Evolutionary conservation across 2,888 invertebrate genomes (phyloP).

Genomic region (Trichopria drosophilae): DNA sequence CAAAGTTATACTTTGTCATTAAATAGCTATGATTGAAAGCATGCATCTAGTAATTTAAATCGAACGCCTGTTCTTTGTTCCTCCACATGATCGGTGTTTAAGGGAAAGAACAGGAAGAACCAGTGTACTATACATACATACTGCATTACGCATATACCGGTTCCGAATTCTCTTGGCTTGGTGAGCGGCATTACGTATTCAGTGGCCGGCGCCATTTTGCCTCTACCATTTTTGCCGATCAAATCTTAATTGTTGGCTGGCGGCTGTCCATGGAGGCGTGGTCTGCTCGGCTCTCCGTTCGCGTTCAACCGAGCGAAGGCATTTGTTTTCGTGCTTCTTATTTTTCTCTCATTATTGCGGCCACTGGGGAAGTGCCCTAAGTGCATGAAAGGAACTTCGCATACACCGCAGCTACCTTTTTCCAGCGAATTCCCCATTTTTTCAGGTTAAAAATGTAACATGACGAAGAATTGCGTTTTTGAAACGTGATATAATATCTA

Average conservation of each 20-base stretch:
- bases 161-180: constrained; percentile 26
- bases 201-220: constrained; percentile 57
- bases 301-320: constrained; percentile 56
- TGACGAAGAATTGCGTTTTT: too few relatives aligned
- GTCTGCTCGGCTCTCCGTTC: constrained; percentile 54
- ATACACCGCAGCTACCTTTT: constrained; percentile 31
- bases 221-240: constrained; percentile 60
- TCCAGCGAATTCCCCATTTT: constrained; percentile 17
- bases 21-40: too few relatives aligned
- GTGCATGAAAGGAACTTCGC: constrained; percentile 29
- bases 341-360: constrained; percentile 31
- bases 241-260: constrained; percentile 60
- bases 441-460: too few relatives aligned
- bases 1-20: too few relatives aligned
- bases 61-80: too few relatives aligned
- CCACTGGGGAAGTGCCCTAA: too few relatives aligned
- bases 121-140: too few relatives aligned
- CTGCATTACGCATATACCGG: too few relatives aligned
- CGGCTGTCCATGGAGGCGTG: constrained; percentile 59
- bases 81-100: too few relatives aligned
- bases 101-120: too few relatives aligned
- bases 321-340: constrained; percentile 49
- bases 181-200: constrained; percentile 53
- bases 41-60: too few relatives aligned
- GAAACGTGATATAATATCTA: too few relatives aligned